Percentiles rank a stretch among this genome's conserved stretches.
phyloP scores from a whole-genome alignment of 2,888 invertebrate genomes.

The Ctena decussata region DNA sequence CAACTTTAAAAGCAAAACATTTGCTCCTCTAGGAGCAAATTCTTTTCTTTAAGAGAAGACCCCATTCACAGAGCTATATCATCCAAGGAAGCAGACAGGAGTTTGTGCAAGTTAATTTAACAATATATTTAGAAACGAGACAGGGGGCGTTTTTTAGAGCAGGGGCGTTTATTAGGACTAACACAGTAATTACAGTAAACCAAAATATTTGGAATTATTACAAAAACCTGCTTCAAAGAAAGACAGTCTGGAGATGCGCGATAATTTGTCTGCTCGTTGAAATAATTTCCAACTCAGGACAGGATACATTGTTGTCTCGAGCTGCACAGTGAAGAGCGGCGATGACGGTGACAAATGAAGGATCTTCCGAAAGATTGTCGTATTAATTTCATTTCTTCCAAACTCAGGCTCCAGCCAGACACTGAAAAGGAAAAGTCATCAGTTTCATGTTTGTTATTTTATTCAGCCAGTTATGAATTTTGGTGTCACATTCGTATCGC shows the following conservation, averaged over 20 bases:
- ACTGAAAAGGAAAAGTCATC: constrained; percentile 49
- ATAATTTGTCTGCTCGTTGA: background rate
- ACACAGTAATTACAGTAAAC: too few relatives aligned
- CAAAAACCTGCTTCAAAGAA: too few relatives aligned
- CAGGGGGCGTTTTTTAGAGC: too few relatives aligned
- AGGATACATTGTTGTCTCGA: constrained; percentile 2
- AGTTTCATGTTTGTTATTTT: constrained; percentile 56
- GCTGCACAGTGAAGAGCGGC: background rate
- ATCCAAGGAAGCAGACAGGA: too few relatives aligned
- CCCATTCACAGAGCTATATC: too few relatives aligned
- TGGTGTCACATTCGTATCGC: constrained; percentile 56
- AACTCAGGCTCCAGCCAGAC: constrained; percentile 62
- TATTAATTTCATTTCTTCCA: constrained; percentile 45
- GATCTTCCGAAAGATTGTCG: background rate
- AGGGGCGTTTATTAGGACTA: too few relatives aligned
- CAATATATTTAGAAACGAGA: too few relatives aligned
- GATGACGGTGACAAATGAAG: constrained; percentile 10
- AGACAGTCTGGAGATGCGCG: background rate
- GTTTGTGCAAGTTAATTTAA: too few relatives aligned
- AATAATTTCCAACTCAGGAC: background rate
- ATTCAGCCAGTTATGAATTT: constrained; percentile 59
- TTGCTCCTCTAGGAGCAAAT: too few relatives aligned
- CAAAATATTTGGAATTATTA: too few relatives aligned
- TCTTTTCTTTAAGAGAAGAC: too few relatives aligned
- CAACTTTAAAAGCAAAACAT: too few relatives aligned